Conservation (phyloP, 1,140 invertebrate genomes). For the Aphelenchoides avenae region DNA sequence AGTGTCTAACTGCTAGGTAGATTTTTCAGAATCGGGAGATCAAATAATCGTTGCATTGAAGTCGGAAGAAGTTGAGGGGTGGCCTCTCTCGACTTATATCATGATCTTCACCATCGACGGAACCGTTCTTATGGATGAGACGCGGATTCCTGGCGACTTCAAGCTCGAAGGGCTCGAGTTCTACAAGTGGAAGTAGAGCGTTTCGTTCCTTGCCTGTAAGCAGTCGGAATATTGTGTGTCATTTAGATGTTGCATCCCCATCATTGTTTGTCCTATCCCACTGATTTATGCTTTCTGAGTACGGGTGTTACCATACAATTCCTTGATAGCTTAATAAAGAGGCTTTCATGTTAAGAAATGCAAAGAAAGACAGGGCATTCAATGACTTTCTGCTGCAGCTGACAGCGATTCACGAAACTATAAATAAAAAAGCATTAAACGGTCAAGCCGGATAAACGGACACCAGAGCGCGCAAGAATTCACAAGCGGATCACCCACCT, state of each 20-base stretch:
- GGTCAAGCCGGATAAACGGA: too few relatives aligned
- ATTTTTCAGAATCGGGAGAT: slow-evolving; percentile 32
- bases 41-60: slow-evolving; percentile 24
- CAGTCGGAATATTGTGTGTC: background rate
- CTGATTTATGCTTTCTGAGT: background rate
- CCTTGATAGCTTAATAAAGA: too few relatives aligned
- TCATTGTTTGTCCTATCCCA: background rate
- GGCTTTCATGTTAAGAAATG: too few relatives aligned
- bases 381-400: too few relatives aligned
- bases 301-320: too few relatives aligned
- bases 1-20: background rate
- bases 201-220: too few relatives aligned
- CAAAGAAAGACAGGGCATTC: too few relatives aligned
- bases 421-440: too few relatives aligned
- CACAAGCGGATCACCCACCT: background rate
- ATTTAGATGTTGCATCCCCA: background rate
- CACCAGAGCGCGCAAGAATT: too few relatives aligned
- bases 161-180: slow-evolving; percentile 31
- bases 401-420: too few relatives aligned
- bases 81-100: slow-evolving; percentile 28
- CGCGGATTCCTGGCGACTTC: slow-evolving; percentile 9
- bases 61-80: slow-evolving; percentile 18
- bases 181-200: too few relatives aligned
- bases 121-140: slow-evolving; percentile 19
- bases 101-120: slow-evolving; percentile 30